phyloP scores from a whole-genome alignment of 2,888 invertebrate species.

The Lochmaea crataegi region DNA sequence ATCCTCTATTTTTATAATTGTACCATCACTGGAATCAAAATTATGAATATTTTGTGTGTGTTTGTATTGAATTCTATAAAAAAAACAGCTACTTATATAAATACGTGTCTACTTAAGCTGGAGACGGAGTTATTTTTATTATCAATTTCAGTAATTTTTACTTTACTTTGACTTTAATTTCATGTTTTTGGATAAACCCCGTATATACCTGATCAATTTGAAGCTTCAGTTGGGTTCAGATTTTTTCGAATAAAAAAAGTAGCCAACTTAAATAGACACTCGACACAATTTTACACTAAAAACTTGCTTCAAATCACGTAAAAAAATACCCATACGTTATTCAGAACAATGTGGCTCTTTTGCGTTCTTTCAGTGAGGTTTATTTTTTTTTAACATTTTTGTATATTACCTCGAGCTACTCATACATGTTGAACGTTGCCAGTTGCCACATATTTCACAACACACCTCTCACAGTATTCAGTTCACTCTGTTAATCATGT shows the following conservation, averaged over 20 bases:
- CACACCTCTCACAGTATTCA: slow-evolving; percentile 27
- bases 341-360: slow-evolving; percentile 8
- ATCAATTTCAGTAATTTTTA: no score
- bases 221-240: no score
- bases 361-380: slow-evolving; percentile 1
- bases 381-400: neutral
- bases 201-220: no score
- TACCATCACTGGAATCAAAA: neutral
- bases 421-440: slow-evolving; percentile 31
- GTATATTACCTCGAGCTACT: slow-evolving; percentile 10
- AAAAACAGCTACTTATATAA: neutral
- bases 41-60: neutral
- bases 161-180: no score
- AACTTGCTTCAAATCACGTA: neutral
- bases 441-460: slow-evolving; percentile 32
- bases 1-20: neutral
- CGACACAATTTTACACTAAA: neutral
- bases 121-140: no score
- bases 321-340: neutral
- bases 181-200: no score
- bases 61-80: no score
- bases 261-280: neutral
- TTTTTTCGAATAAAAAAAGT: neutral
- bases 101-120: no score
- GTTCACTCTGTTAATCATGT: slow-evolving; percentile 58